phyloP scores from a whole-genome alignment of 2,113 vertebrate genomes.

The Sclerurus mexicanus region DNA sequence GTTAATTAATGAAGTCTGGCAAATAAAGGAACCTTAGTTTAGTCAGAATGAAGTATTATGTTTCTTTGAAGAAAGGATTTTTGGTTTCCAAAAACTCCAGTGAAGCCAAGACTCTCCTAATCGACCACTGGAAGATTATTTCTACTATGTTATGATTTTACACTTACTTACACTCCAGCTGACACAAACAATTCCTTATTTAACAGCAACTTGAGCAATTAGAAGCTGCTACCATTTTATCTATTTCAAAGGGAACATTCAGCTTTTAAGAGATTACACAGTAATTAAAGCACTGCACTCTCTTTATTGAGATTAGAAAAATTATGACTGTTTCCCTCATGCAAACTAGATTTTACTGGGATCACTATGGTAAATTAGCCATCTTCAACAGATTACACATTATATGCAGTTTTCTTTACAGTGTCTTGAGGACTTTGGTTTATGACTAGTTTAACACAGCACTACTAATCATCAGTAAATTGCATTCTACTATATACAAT shows the following conservation, averaged over 20 bases:
- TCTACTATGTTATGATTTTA: not conserved
- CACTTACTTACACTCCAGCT: not conserved
- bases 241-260: not conserved
- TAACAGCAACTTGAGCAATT: not conserved
- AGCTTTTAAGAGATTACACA: slow-evolving; percentile 3
- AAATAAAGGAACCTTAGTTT: not conserved
- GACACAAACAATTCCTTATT: slow-evolving; percentile 1
- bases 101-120: not conserved
- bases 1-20: not conserved
- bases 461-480: not conserved
- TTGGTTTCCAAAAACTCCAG: not conserved
- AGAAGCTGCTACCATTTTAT: not conserved
- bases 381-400: not conserved
- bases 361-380: not conserved
- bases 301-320: not conserved
- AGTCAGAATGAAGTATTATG: not conserved
- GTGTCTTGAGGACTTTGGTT: not conserved
- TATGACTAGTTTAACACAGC: not conserved
- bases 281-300: not conserved
- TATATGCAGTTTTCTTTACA: not conserved
- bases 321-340: not conserved
- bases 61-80: not conserved
- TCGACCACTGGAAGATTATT: not conserved
- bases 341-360: not conserved
- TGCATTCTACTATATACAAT: not conserved